Evolutionary conservation across 30 jellyfish, hydroid and myxozoan genomes (phyloP), one percentile per base, ranked within the genome.

Genomic region (Chironex yamaguchii): DNA sequence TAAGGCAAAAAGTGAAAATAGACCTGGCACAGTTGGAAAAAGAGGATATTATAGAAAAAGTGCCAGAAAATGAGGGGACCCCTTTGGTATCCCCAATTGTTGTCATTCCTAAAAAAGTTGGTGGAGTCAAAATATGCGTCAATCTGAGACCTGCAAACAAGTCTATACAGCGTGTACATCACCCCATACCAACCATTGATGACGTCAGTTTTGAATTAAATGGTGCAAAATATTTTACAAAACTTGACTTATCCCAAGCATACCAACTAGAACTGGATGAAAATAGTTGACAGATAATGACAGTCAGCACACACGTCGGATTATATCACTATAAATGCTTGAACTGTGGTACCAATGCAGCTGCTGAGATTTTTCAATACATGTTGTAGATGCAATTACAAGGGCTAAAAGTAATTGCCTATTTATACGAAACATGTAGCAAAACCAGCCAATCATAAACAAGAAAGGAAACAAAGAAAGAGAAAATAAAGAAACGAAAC

Each of bases 181-280:
- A 82, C 84, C 93, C 91, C 4, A 66, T 77, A 6, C 93, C 89
- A 1, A 68, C 93, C 2, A 89, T 82, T 32, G 93, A 82, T 67
- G 93, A 82, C 1, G 29, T 76, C 11, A 28, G 65, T 28, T 70
- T 17, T 20, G 32, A 26, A 24, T 34, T 76, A 49, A 67, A 71
- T 21, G 93, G 93, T 9, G 93, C 93, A 6, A 71, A 26, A 36
- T 70, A 2, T 28, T 82, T 82, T 68, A 12, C 89, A 26, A 82
- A 82, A 36, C 79, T 82, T 4, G 93, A 82, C 81, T 25, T 82
- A 62, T 49, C 31, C 33, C 27, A 24, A 20, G 89, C 89, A 13
- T 76, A 24, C 30, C 93, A 82, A 62, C 67, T 68, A n/a, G 76
- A 34, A 72, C 66, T 85, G 4, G 17, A 36, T 72, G 72, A 23